These are phyloP conservation scores for Ia io DNA, from an alignment of 2,113 vertebrate genomes.

Conservation along the genomic window DNA sequence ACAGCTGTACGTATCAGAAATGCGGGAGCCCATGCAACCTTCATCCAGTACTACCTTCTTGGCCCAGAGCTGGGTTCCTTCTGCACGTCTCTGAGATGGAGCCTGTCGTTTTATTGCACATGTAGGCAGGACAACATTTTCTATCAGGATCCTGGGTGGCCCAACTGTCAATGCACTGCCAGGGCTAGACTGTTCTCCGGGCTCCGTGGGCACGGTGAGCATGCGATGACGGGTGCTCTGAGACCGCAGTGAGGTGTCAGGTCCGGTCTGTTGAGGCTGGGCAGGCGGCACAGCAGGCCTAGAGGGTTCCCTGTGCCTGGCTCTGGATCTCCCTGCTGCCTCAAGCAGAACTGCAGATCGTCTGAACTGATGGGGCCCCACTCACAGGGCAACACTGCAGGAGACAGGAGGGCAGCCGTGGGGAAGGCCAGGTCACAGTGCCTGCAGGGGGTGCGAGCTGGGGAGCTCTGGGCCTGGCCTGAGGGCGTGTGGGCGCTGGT, in stretches of 20 bases:
- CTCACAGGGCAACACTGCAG: neutral
- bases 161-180: neutral
- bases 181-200: neutral
- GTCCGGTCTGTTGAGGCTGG: neutral
- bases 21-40: neutral
- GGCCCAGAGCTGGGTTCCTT: too few relatives aligned
- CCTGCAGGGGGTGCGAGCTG: neutral
- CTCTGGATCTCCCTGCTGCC: neutral
- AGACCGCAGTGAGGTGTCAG: neutral
- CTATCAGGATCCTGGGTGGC: neutral
- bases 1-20: neutral
- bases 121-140: neutral
- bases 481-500: neutral
- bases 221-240: neutral
- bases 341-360: neutral
- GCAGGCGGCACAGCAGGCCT: neutral
- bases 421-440: fast-evolving
- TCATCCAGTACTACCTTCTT: too few relatives aligned
- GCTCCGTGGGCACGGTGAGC: neutral
- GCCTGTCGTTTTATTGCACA: too few relatives aligned
- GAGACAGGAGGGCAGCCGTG: neutral
- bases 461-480: neutral
- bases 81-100: neutral
- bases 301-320: neutral
- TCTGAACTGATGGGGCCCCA: neutral